These are phyloP conservation scores for Andrena chrysosceles DNA, from an alignment of 2,888 invertebrate genomes.

Conservation along the genomic window DNA sequence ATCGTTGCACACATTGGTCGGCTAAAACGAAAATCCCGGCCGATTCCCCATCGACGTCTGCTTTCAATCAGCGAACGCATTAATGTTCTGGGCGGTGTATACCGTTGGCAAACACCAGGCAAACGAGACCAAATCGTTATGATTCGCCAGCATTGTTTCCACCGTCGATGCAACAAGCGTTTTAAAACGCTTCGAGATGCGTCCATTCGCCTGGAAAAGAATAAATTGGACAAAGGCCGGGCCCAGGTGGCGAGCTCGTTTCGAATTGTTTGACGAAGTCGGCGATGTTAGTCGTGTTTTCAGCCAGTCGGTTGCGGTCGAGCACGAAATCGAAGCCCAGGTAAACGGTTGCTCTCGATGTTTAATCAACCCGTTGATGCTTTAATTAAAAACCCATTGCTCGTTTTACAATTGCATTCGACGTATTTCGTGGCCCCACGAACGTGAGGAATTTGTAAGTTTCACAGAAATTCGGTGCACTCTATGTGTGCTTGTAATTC, in stretches of 20 bases:
- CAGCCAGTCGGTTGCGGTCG: not conserved
- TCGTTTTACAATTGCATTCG: not conserved
- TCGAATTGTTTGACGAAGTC: constrained; percentile 13
- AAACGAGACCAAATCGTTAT: constrained; percentile 26
- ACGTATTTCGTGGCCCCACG: too few species aligned
- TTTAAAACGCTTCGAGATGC: constrained; percentile 20
- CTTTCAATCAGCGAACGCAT: constrained; percentile 61
- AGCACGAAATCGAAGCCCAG: not conserved
- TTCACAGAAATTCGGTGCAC: too few species aligned
- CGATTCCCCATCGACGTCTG: constrained; percentile 15
- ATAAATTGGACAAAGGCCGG: not conserved
- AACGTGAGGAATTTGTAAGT: too few species aligned
- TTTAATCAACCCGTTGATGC: constrained; percentile 8
- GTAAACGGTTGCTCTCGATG: not conserved
- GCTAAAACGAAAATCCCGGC: constrained; percentile 32
- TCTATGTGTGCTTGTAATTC: too few species aligned
- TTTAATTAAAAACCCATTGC: not conserved
- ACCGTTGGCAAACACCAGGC: constrained; percentile 14
- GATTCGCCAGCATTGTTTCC: constrained; percentile 25
- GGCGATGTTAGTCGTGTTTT: constrained; percentile 9
- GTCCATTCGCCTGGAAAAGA: not conserved
- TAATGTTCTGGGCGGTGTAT: constrained; percentile 43
- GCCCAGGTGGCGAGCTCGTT: not conserved
- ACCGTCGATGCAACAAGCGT: not conserved
- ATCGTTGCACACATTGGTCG: constrained; percentile 1